These are phyloP conservation scores for Sebastes nivosus DNA, from an alignment of 2,797 vertebrate species.

Conservation along the genomic window DNA sequence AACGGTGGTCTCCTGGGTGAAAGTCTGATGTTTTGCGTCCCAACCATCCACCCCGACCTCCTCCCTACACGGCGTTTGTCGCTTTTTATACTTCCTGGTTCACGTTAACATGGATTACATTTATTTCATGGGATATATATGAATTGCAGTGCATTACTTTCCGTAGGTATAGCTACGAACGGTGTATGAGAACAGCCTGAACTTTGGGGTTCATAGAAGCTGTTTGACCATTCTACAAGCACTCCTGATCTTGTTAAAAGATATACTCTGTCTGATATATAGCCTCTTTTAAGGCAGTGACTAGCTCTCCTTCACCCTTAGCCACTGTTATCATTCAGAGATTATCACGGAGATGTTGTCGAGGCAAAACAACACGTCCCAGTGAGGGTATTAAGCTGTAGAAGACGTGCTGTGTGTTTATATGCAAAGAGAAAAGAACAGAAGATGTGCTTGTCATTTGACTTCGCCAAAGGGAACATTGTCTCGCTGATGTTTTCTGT, in stretches of 20 bases:
- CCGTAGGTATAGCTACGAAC: too few relatives aligned
- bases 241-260: neutral
- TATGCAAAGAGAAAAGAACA: slow-evolving; percentile 1
- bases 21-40: too few relatives aligned
- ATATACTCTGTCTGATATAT: neutral
- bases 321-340: neutral
- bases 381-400: neutral
- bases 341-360: neutral
- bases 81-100: too few relatives aligned
- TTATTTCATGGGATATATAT: neutral
- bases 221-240: neutral
- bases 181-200: too few relatives aligned
- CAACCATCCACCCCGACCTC: too few relatives aligned
- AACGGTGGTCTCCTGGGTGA: neutral
- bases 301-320: neutral
- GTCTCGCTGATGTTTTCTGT: slow-evolving; percentile 31
- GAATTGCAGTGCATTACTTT: neutral
- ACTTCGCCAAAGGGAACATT: slow-evolving; percentile 40
- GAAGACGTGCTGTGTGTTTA: neutral
- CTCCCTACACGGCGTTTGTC: too few relatives aligned
- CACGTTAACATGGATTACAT: too few relatives aligned
- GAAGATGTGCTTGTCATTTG: slow-evolving; percentile 34
- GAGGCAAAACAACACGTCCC: neutral
- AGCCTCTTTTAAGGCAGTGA: neutral
- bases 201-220: neutral